Evolutionary conservation across 2,797 vertebrate species (phyloP), one percentile per base, ranked within the genome.

Genomic region (Danio kyathit): DNA sequence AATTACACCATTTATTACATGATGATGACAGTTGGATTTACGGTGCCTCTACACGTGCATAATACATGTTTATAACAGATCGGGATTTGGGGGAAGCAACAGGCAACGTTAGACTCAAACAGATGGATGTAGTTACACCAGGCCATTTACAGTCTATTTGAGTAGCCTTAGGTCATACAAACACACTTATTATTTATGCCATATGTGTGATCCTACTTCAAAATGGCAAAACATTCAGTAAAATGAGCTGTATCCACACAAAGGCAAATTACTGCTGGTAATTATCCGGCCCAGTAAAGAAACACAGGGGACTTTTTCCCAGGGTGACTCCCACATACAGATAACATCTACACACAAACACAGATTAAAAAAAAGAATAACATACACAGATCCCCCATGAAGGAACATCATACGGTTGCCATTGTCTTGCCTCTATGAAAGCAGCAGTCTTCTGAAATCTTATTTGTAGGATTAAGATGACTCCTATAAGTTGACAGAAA

Each of bases 271-370:
- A 57, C 16, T 60, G 56, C 51, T 10, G 7, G 41, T 40, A 76
- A 72, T 82, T 38, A 66, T 67, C 48, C 19, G 43, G 70, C 49
- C 19, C n/a, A 67, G 54, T 51, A 43, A 49, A 82, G 48, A 82
- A 64, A 43, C 43, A 51, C 43, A 12, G 54, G n/a, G 12, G 19
- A 5, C 12, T 16, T 41, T 29, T 44, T 70, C 19, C 16, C 60
- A 13, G 17, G 29, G 5, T 49, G 40, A 49, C 52, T 12, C 5
- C 19, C 10, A 64, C 4, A 56, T 51, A 60, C 6, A 59, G 11
- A 75, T 17, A 81, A 76, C 51, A 59, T 40, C 11, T 38, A 76
- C 56, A 61, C 17, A 52, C 29, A 46, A 14, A 44, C 56, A 74
- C 10, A 13, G 43, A 21, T 14, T 14, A 7, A 40, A 40, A 66